Evolutionary conservation across 2,888 invertebrate genomes (phyloP), one percentile per base, ranked within the genome.

Genomic region (Eremobia ochroleuca): DNA sequence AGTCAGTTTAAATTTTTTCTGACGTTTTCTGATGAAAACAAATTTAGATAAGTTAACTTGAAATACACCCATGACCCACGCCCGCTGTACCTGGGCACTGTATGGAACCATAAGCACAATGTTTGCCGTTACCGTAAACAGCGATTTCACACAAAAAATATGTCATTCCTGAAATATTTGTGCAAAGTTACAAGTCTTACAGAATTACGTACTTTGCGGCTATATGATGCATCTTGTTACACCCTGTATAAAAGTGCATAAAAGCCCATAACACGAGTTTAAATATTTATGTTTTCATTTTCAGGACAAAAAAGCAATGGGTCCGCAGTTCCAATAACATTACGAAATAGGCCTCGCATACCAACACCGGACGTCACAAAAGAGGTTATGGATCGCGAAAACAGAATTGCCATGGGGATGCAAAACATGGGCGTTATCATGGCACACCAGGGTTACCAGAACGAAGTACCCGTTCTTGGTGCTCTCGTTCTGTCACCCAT

Each of bases 291-390:
- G 15, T n/a, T 64, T 49, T 77, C 0, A 21, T 68, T 83, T 82
- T 52, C 92, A 98, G 97, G 97, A 58, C 97, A 97, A 89, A 98
- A 98, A 93, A 96, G 98, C 88, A 98, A 98, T 92, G 98, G 98
- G 8, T 96, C 97, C 1, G 97, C 97, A 25, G 95, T 98, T 55
- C 97, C 98, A 13, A 97, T 97, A 83, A 97, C 97, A n/a, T 95
- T 98, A 82, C 98, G 98, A 91, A 98, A 98, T 91, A 97, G 99
- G 75, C 99, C 99, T n/a, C 97, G 99, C 73, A 98, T 99, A 87
- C 99, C 99, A 59, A 99, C 99, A 13, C 99, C 99, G 0, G 99
- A 99, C 93, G 98, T 98, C 13, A 98, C 98, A 52, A 98, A 98
- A 94, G 98, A 98, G 93, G 97, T 98, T 37, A 96, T 97, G 79